Percentiles rank a stretch among this genome's conserved stretches.
These are phyloP conservation scores for Pharmacophagus antenor DNA, from an alignment of 2,888 invertebrate species.

Conservation along the genomic window DNA sequence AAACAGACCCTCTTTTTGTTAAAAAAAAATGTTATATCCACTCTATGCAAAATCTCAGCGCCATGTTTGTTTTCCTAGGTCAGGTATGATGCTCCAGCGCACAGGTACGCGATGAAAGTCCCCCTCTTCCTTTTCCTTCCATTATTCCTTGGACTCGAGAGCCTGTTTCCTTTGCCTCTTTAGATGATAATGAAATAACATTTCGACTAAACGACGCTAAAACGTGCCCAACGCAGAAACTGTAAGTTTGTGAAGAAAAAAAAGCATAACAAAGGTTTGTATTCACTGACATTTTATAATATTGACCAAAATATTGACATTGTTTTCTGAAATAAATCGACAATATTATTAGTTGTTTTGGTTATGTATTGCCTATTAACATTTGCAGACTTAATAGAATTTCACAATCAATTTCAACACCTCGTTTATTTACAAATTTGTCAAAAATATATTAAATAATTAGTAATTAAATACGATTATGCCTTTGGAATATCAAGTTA, in stretches of 20 bases:
- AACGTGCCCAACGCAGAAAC: conserved; percentile 37
- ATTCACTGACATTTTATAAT: neutral
- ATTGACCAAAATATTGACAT: neutral
- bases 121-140: conserved; percentile 32
- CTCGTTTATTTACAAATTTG: no score
- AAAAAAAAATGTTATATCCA: conserved; percentile 44
- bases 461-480: no score
- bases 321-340: neutral
- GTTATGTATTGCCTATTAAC: no score
- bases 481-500: no score
- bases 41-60: conserved; percentile 37
- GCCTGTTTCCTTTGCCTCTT: conserved; percentile 65
- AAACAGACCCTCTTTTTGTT: neutral
- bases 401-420: no score
- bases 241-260: conserved; percentile 6
- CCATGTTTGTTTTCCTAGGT: conserved; percentile 77
- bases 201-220: conserved; percentile 49
- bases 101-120: conserved; percentile 58
- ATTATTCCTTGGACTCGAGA: conserved; percentile 42
- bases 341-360: no score
- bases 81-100: conserved; percentile 70
- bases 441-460: no score
- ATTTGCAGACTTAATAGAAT: no score
- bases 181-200: conserved; percentile 70
- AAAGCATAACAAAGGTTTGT: conserved; percentile 10